phyloP scores from a whole-genome alignment of 1,140 invertebrate species.

The Melipona quadrifasciata region DNA sequence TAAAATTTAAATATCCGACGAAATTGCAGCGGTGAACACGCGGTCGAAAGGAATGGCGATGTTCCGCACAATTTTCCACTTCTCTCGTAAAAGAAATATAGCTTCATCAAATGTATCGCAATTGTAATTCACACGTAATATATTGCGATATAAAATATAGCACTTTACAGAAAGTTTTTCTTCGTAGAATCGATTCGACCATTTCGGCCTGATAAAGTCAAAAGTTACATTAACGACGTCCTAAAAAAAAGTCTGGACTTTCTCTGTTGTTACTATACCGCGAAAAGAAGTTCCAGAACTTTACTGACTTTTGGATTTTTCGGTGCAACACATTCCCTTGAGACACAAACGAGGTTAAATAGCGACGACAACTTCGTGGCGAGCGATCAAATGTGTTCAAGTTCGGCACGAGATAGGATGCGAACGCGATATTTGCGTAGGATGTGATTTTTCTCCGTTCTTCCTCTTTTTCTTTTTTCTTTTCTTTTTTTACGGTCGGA shows the following conservation, averaged over 20 bases:
- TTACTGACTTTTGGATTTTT: neutral
- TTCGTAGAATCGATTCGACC: too few relatives aligned
- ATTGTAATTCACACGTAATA: too few relatives aligned
- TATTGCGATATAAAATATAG: too few relatives aligned
- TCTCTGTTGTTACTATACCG: neutral
- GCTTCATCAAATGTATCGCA: too few relatives aligned
- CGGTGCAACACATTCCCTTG: neutral
- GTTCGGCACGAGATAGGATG: neutral
- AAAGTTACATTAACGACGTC: neutral
- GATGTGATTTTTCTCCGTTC: neutral
- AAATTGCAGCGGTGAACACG: too few relatives aligned
- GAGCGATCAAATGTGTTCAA: neutral
- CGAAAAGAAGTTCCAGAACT: neutral
- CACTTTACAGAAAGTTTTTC: too few relatives aligned
- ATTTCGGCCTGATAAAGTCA: neutral
- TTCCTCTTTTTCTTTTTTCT: neutral
- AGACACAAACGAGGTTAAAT: neutral
- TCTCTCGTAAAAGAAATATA: too few relatives aligned
- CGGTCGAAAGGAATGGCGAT: too few relatives aligned
- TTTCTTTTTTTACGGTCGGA: neutral
- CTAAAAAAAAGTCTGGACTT: neutral
- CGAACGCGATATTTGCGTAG: neutral
- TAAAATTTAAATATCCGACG: too few relatives aligned
- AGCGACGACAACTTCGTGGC: neutral
- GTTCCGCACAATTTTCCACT: too few relatives aligned